Conservation (phyloP, 2,888 invertebrate species). For the Perizoma affinitatum region DNA sequence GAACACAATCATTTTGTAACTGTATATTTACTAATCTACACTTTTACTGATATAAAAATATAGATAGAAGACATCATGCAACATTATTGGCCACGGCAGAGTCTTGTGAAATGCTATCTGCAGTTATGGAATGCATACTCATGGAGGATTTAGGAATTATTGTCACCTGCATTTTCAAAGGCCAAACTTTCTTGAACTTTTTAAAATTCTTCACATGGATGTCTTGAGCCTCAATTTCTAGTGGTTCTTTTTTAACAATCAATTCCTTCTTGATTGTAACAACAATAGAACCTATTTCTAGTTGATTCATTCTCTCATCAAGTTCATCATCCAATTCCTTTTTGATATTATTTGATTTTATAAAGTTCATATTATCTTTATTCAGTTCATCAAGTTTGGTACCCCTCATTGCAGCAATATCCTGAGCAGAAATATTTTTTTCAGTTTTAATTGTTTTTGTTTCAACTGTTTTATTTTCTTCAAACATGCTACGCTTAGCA, state of each 20-base stretch:
- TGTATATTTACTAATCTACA: slow-evolving; percentile 16
- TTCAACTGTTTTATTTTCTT: slow-evolving; percentile 28
- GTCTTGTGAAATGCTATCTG: slow-evolving; percentile 21
- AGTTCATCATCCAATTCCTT: slow-evolving; percentile 61
- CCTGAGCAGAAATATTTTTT: slow-evolving; percentile 43
- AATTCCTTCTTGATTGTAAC: slow-evolving; percentile 62
- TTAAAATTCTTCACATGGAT: slow-evolving; percentile 66
- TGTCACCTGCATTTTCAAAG: slow-evolving; percentile 65
- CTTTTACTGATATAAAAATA: slow-evolving; percentile 6
- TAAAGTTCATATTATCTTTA: slow-evolving; percentile 49
- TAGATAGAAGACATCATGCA: slow-evolving; percentile 9
- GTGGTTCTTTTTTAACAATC: slow-evolving; percentile 68
- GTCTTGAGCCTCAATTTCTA: slow-evolving; percentile 46
- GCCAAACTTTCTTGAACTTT: slow-evolving; percentile 79
- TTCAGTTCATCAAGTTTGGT: slow-evolving; percentile 66
- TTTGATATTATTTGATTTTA: slow-evolving; percentile 49
- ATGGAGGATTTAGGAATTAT: slow-evolving; percentile 54
- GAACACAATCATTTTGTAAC: slow-evolving; percentile 20
- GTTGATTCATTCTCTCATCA: slow-evolving; percentile 61
- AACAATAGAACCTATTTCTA: slow-evolving; percentile 67
- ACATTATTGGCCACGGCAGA: slow-evolving; percentile 23
- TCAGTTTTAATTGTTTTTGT: slow-evolving; percentile 28
- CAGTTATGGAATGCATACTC: slow-evolving; percentile 33
- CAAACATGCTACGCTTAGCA: slow-evolving; percentile 48
- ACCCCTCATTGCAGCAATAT: slow-evolving; percentile 64